Percentiles rank a stretch among this genome's conserved stretches.
Conservation (phyloP, 2,797 vertebrate genomes). For the Clarias pachynema region DNA sequence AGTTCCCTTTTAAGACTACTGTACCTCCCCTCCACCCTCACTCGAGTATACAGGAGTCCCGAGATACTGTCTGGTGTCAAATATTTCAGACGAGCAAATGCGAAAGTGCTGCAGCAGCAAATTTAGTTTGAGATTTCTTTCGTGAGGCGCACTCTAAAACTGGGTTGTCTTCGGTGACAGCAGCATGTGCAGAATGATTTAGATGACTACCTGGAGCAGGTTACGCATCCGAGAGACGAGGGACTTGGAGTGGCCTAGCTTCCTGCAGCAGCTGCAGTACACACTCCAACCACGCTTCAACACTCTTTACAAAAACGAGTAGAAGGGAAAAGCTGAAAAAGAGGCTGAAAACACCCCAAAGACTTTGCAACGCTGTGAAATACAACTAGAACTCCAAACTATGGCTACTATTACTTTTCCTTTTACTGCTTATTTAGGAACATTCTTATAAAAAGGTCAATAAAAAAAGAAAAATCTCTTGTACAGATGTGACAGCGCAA, state of each 20-base stretch:
- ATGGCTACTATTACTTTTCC: background rate
- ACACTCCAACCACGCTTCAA: slow-evolving; percentile 8
- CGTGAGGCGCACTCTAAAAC: slow-evolving; percentile 69
- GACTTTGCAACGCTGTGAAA: slow-evolving; percentile 13
- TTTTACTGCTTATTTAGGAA: background rate
- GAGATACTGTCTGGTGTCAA: slow-evolving; percentile 79
- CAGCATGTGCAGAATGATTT: slow-evolving; percentile 52
- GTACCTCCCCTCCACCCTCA: slow-evolving; percentile 44
- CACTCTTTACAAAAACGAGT: background rate
- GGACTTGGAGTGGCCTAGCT: slow-evolving; percentile 35
- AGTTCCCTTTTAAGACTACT: slow-evolving; percentile 75
- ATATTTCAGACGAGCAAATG: slow-evolving; percentile 76
- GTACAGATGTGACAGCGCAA: background rate
- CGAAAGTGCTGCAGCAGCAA: slow-evolving; percentile 78
- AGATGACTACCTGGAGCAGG: slow-evolving; percentile 50
- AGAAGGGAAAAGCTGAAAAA: background rate
- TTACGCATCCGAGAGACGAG: slow-evolving; percentile 35
- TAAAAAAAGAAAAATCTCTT: background rate
- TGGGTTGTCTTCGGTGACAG: slow-evolving; percentile 78
- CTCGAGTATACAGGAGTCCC: slow-evolving; percentile 69
- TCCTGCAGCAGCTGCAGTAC: slow-evolving; percentile 30
- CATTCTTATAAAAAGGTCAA: background rate
- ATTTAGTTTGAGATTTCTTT: slow-evolving; percentile 77
- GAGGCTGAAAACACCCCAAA: background rate
- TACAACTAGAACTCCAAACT: background rate